Evolutionary conservation across 2,797 vertebrate species (phyloP).

Genomic region (Smutsia temminckii): DNA sequence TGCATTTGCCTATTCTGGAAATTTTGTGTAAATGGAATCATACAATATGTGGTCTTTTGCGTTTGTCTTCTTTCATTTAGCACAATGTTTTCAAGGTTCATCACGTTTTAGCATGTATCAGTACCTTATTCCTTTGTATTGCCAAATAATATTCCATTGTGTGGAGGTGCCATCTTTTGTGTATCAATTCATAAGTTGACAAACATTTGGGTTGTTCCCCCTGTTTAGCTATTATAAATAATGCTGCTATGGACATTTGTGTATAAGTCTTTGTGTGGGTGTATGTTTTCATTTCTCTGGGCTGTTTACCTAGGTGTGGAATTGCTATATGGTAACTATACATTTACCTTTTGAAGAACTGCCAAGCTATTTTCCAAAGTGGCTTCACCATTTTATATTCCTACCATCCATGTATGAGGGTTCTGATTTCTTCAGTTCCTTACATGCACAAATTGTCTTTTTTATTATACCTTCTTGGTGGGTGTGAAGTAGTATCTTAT

Average conservation of each 20-base stretch:
- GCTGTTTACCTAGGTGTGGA: not conserved
- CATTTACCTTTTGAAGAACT: not conserved
- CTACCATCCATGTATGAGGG: not conserved
- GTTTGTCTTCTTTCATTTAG: not conserved
- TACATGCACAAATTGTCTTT: not conserved
- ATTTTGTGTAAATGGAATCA: not conserved
- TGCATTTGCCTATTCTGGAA: not conserved
- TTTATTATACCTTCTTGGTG: not conserved
- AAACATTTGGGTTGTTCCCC: not conserved
- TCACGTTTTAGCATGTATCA: not conserved
- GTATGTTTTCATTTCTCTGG: not conserved
- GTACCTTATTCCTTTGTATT: not conserved
- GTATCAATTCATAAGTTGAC: not conserved
- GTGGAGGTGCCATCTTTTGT: not conserved
- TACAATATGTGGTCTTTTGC: not conserved
- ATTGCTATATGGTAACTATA: not conserved
- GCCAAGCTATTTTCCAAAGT: not conserved
- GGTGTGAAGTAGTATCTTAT: not conserved
- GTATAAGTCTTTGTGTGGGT: not conserved
- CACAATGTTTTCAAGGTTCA: not conserved
- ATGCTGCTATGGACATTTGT: not conserved
- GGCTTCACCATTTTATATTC: not conserved
- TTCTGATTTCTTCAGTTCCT: not conserved
- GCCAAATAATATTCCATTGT: not conserved
- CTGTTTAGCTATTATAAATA: not conserved